Evolutionary conservation across 2,797 vertebrate species (phyloP).

Genomic region (Loris lydekkerianus): DNA sequence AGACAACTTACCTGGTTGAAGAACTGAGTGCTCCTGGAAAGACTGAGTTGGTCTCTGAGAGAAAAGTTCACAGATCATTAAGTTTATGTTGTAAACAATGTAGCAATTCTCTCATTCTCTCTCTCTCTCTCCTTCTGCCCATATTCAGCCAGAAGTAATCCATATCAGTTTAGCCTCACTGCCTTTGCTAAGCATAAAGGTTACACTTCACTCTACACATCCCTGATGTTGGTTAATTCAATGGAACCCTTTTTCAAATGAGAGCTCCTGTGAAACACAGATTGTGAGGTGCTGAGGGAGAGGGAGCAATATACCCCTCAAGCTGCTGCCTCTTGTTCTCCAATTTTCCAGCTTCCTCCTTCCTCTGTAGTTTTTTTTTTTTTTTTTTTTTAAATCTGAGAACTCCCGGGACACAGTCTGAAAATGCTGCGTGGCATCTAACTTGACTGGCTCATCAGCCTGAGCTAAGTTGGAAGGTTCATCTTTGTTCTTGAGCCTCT

Average conservation of each 20-base stretch:
- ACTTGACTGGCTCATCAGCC: background rate
- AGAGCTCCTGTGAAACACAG: background rate
- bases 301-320: background rate
- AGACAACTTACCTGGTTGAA: background rate
- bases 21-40: slow-evolving; percentile 1
- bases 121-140: background rate
- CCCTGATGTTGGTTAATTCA: background rate
- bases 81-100: slow-evolving; percentile 25
- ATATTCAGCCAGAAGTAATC: background rate
- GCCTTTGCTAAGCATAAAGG: background rate
- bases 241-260: background rate
- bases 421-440: background rate
- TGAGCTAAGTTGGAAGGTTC: background rate
- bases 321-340: background rate
- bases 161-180: background rate
- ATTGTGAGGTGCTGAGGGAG: background rate
- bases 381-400: background rate
- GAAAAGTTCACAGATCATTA: slow-evolving; percentile 43
- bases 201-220: background rate
- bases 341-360: background rate
- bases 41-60: background rate
- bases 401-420: background rate
- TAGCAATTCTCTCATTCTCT: background rate
- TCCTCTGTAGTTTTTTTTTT: background rate
- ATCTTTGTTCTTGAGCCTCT: slow-evolving; percentile 18